Conservation (phyloP, 2,888 invertebrate species). For the Cyrtodaria siliqua region DNA sequence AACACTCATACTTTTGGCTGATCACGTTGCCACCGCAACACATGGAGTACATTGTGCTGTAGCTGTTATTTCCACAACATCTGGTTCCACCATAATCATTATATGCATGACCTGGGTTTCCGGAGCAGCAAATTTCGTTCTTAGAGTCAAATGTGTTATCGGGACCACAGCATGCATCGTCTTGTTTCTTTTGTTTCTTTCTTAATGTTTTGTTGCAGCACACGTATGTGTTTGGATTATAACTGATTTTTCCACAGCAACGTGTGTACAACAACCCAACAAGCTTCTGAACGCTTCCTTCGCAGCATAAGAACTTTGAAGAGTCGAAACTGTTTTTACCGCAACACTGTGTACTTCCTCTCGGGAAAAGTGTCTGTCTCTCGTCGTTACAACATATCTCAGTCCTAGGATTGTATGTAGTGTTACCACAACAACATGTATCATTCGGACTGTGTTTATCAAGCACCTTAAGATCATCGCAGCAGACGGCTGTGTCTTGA, state of each 20-base stretch:
- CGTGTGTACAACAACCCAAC: constrained; percentile 26
- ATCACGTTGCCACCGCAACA: constrained; percentile 53
- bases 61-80: constrained; percentile 45
- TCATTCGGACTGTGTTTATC: constrained; percentile 31
- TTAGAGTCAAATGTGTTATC: constrained; percentile 48
- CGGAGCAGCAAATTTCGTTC: constrained; percentile 42
- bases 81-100: constrained; percentile 43
- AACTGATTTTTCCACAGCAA: constrained; percentile 49
- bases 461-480: constrained; percentile 44
- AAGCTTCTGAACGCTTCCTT: constrained; percentile 30
- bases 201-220: constrained; percentile 38
- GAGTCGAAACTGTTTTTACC: constrained; percentile 52
- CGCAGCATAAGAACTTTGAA: constrained; percentile 49
- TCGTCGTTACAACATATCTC: constrained; percentile 46
- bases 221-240: constrained; percentile 30
- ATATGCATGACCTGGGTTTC: constrained; percentile 40
- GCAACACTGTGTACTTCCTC: constrained; percentile 51
- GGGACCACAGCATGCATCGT: constrained; percentile 47
- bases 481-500: constrained; percentile 39
- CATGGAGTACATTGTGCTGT: constrained; percentile 19
- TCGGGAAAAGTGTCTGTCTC: constrained; percentile 30
- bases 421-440: constrained; percentile 54
- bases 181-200: constrained; percentile 24
- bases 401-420: constrained; percentile 34
- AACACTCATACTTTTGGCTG: constrained; percentile 23